These are phyloP conservation scores for Eucera pruinosa DNA, from an alignment of 2,888 invertebrate species.

Conservation along the genomic window DNA sequence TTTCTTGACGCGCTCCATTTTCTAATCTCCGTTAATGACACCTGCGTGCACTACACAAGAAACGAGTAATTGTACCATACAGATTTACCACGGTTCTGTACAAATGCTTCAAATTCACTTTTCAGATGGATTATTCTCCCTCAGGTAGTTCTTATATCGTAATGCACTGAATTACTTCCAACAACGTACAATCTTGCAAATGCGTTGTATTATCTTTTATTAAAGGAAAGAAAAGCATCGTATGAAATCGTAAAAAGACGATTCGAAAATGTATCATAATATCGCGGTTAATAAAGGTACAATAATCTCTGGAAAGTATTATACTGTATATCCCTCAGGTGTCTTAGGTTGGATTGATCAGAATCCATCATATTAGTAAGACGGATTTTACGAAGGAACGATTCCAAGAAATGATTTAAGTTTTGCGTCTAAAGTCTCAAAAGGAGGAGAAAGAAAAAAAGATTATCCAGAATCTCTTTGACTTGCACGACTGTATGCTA, in stretches of 20 bases:
- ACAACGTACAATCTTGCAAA: neutral
- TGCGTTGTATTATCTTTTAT: neutral
- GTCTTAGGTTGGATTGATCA: neutral
- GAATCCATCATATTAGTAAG: slow-evolving; percentile 5
- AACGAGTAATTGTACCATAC: slow-evolving; percentile 4
- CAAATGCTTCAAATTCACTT: slow-evolving; percentile 19
- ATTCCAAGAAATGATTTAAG: slow-evolving; percentile 24
- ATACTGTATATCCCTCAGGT: too few relatives aligned
- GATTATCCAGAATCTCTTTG: slow-evolving; percentile 36
- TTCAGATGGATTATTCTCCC: slow-evolving; percentile 3
- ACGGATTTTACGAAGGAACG: neutral
- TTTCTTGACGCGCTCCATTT: neutral
- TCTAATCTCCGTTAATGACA: neutral
- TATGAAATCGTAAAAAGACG: neutral
- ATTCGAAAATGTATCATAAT: neutral
- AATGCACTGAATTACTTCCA: neutral
- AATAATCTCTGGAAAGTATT: neutral
- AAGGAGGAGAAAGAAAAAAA: slow-evolving; percentile 9
- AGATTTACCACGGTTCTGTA: neutral
- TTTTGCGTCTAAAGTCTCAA: neutral
- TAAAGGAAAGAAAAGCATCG: neutral
- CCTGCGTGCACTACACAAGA: neutral
- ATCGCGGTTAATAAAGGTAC: too few relatives aligned
- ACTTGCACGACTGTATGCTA: slow-evolving; percentile 52
- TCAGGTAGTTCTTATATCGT: neutral